Conservation (phyloP, 2,797 vertebrate genomes). For the Macrochelys suwanniensis region DNA sequence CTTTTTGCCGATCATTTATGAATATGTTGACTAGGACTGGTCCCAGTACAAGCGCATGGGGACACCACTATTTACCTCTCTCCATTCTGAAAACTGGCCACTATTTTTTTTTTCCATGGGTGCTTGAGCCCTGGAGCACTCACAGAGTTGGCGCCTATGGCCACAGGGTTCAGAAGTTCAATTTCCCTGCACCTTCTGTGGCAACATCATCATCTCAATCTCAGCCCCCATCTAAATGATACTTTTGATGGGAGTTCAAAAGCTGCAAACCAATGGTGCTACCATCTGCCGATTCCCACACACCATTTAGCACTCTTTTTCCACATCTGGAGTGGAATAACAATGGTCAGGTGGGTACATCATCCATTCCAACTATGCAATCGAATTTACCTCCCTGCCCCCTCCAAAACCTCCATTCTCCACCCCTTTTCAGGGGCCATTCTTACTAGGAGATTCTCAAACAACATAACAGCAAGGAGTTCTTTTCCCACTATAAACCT, state of each 20-base stretch:
- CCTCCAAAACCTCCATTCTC: not conserved
- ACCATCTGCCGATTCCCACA: not conserved
- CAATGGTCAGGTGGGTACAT: not conserved
- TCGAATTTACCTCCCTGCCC: not conserved
- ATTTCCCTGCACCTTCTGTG: not conserved
- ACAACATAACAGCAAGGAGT: not conserved
- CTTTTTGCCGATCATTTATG: no score
- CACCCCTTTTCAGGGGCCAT: not conserved
- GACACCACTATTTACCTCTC: no score
- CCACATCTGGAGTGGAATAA: not conserved
- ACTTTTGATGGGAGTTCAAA: not conserved
- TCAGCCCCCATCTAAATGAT: not conserved
- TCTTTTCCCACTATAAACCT: not conserved
- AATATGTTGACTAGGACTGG: no score
- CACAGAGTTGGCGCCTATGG: no score
- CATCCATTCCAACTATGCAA: not conserved
- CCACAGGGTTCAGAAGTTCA: not conserved
- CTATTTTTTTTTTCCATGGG: no score
- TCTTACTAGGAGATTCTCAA: not conserved
- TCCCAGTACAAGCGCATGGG: no score
- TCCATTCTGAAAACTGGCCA: no score
- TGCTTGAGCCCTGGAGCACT: no score
- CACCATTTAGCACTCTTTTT: not conserved
- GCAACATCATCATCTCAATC: not conserved
- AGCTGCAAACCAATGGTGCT: not conserved